Evolutionary conservation across 2,797 vertebrate species (phyloP), one percentile per base, ranked within the genome.

Genomic region (Sternarchorhynchus goeldii): DNA sequence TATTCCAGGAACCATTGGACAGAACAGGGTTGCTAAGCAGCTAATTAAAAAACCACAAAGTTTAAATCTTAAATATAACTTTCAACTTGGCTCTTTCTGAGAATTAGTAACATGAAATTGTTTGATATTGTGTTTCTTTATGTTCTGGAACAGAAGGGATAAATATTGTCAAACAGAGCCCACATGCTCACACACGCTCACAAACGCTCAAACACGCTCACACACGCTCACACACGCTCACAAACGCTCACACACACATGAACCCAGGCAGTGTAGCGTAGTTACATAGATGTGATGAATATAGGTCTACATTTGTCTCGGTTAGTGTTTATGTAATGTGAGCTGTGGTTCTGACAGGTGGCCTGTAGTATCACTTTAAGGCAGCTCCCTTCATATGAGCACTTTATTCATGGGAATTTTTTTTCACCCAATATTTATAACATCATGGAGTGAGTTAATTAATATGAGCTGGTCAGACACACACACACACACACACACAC

Each of bases 381-480:
- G 73, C 79, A 68, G 81, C 74, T 82, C 58, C 70, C 34, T 79
- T 84, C 59, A 66, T 71, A 80, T 77, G 62, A 82, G 83, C 83
- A 84, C 80, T 82, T 84, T 50, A 77, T 53, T 77, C 58, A 77
- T 82, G 56, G 66, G 56, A 82, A 75, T 77, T 41, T 55, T 81
- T 20, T 55, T 81, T 20, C 57, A 55, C 1, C 59, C 59, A 64
- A 32, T 76, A 60, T 73, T 25, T 45, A 21, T 21, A 73, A 73
- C 36, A 60, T 41, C 57, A 25, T 29, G 50, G 45, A 69, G 29
- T 8, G 21, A n/a, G 67, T 55, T 69, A 32, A 32, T 2, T 69
- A 32, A 32, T 2, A 7, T 18, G 31, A 8, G 45, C 18, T 56
- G 45, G 25, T 31, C 59, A 64, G 34, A 64, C 45, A 59, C 18